Conservation (phyloP, 2,797 vertebrate species). For the Cryptoblepharus egeriae region DNA sequence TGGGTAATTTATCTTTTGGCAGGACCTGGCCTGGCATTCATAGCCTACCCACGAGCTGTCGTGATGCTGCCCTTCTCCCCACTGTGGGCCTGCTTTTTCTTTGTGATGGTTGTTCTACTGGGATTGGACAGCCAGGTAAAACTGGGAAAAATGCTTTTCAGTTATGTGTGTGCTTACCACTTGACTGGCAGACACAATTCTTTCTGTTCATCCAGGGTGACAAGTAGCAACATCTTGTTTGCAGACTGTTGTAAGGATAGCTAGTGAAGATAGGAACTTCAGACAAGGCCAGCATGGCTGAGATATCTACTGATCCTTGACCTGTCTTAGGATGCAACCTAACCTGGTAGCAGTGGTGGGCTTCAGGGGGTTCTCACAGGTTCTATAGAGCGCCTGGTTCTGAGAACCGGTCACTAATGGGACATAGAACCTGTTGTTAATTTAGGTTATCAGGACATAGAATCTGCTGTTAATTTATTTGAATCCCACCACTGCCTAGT, state of each 20-base stretch:
- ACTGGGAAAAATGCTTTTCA: slow-evolving; percentile 79
- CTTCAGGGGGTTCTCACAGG: too few relatives aligned
- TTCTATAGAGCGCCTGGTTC: too few relatives aligned
- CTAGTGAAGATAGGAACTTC: not conserved
- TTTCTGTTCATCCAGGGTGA: not conserved
- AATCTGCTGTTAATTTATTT: too few relatives aligned
- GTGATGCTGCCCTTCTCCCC: slow-evolving; percentile 97
- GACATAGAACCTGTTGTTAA: too few relatives aligned
- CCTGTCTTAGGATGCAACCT: too few relatives aligned
- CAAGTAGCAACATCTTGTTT: not conserved
- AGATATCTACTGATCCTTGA: not conserved
- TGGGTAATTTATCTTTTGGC: slow-evolving; percentile 49
- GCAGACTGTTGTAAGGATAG: not conserved
- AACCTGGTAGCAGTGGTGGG: too few relatives aligned
- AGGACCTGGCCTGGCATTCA: slow-evolving; percentile 95
- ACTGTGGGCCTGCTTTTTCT: slow-evolving; percentile 96
- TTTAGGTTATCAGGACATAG: too few relatives aligned
- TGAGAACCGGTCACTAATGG: too few relatives aligned
- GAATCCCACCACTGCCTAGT: too few relatives aligned
- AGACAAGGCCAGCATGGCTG: not conserved
- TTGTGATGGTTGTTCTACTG: slow-evolving; percentile 94
- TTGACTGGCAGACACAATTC: not conserved
- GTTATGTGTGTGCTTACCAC: fast-evolving
- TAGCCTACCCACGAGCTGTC: slow-evolving; percentile 94
- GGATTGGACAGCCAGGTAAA: slow-evolving; percentile 95